These are phyloP conservation scores for Cheilinus undulatus DNA, from an alignment of 2,113 vertebrate genomes.

Conservation along the genomic window DNA sequence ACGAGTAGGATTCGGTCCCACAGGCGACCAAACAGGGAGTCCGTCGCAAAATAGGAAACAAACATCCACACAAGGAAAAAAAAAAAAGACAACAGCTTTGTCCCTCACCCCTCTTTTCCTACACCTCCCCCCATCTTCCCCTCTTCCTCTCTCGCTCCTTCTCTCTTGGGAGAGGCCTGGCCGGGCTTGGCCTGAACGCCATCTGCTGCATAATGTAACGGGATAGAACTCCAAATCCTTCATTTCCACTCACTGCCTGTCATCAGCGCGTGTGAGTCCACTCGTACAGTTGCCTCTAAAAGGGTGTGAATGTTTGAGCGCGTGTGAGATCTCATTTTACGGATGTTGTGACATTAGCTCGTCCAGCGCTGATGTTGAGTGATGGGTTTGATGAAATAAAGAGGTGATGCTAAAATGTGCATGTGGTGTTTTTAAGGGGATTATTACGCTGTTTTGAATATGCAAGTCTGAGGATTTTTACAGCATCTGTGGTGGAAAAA, in stretches of 20 bases:
- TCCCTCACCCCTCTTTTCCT: conserved; percentile 69
- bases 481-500: conserved; percentile 2
- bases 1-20: conserved; percentile 39
- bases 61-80: conserved; percentile 59
- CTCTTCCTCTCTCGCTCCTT: conserved; percentile 74
- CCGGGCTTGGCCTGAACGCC: conserved; percentile 84
- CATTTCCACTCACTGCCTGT: conserved; percentile 85
- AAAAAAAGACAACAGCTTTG: conserved; percentile 75
- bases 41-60: conserved; percentile 61
- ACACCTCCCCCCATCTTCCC: conserved; percentile 75
- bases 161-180: conserved; percentile 82
- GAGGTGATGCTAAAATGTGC: conserved; percentile 44
- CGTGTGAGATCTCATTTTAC: conserved; percentile 77
- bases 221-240: conserved; percentile 86
- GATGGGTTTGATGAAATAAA: conserved; percentile 58
- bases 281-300: conserved; percentile 58
- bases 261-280: conserved; percentile 57
- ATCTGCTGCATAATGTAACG: conserved; percentile 87
- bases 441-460: conserved; percentile 36
- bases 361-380: conserved; percentile 44
- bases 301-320: conserved; percentile 67
- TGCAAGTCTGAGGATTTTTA: conserved; percentile 6
- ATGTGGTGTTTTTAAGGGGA: conserved; percentile 26
- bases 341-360: conserved; percentile 74
- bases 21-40: conserved; percentile 44